Evolutionary conservation across 2,888 invertebrate species (phyloP), one percentile per base, ranked within the genome.

Genomic region (Leptinotarsa tumamoca): DNA sequence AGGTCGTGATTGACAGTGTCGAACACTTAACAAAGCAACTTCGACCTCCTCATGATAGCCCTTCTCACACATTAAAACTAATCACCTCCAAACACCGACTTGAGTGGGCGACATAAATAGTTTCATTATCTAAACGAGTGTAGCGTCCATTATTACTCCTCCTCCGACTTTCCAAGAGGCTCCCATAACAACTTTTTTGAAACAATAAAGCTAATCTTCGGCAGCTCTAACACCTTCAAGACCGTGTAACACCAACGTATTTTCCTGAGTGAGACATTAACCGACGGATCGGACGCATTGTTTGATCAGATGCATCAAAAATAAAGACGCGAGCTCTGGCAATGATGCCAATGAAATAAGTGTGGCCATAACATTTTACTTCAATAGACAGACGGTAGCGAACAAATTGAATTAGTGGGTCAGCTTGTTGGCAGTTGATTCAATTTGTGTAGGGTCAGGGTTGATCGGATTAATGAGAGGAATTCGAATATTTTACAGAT

Each of bases 121-220:
- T 63, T 63, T 63, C 63, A 63, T 63, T 63, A 63, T 63, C 43
- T 63, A 63, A 63, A 63, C 63, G 43, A 33, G 17, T 3, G 43
- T n/a, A 5, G 43, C 63, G n/a, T 17, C n/a, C 63, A 63, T 63
- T 43, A 63, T 5, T 63, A 18, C 43, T 63, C 58, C 63, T 33
- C 63, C 63, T 33, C 63, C 43, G 63, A 63, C 63, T 63, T 63
- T 18, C 33, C n/a, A 69, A 68, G 54, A 69, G 33, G 56, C 69
- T 33, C n/a, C 21, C 10, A 43, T 18, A 69, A 69, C 56, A 56
- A 69, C 69, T 56, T 69, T 56, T 69, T 56, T 56, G 43, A 69
- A 56, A 56, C 69, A 69, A 69, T 69, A 56, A 69, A 69, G 56
- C 43, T 43, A 69, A 69, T 69, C 69, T 69, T 49, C 52, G 56